Evolutionary conservation across 2,888 invertebrate species (phyloP), one percentile per base, ranked within the genome.

Genomic region (Drosophila sordidula): DNA sequence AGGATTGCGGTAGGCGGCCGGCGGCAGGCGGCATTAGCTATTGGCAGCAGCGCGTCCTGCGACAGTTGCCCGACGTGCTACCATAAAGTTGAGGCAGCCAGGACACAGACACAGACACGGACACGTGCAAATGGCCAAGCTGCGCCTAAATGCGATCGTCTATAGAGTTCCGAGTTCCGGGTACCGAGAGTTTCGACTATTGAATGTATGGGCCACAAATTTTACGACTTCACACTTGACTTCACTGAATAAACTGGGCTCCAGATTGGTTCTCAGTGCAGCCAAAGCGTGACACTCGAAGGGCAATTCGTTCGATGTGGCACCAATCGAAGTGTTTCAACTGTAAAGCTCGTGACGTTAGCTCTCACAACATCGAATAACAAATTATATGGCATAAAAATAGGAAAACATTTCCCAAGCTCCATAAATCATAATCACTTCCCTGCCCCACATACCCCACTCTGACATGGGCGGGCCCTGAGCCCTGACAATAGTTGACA

Each of bases 71-170:
- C 54, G 50, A 56, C 76, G 70, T 69, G 70, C 57, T 50, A 42
- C 45, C 70, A 75, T 86, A 66, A 83, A 70, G 51, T 82, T 71
- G 74, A 38, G 76, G 66, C 83, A 81, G 80, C 12, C 64, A 41
- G 52, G 58, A 9, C 25, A 36, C 14, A 61, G 44, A 59, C 67
- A 79, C 80, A 49, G 58, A 9, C 25, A 36, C 14, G 68, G 44
- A 59, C 67, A 79, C 80, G 80, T 77, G 80, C 71, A 65, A 74
- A 83, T 70, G 76, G 51, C 73, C 63, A 67, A 75, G 74, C 61
- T 71, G 80, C 66, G 77, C 72, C 80, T 79, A 81, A 81, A 70
- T 65, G 67, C 71, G 69, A 79, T 65, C 36, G 42, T 44, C 54
- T 11, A 29, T 44, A 11, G 47, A 32, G n/a, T 26, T 47, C 14